Base-by-base conservation (phyloP, 2,113 vertebrate genomes). In the Bufo gargarizans region DNA sequence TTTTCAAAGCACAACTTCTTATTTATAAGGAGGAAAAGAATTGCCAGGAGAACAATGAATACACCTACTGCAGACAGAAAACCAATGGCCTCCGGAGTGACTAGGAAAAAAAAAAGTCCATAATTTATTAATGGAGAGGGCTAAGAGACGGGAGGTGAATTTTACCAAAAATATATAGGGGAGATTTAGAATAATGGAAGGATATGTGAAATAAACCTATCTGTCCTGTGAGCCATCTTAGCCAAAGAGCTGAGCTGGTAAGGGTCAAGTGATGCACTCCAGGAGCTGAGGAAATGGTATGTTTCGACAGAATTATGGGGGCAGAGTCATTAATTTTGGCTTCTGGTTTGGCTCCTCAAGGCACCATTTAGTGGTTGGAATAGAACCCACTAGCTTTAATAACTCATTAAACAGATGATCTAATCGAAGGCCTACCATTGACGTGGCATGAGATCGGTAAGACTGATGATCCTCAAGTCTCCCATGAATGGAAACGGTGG, bases 11-110 rank as follows among this genome's bases (percentile, higher is more conserved):
- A 97, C 88, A 97, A 91, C 91, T 97, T 97, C 93, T 97, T 97
- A 91, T 95, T 97, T 95, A 96, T 96, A 92, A 96, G 96, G 93
- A 97, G 94, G 91, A 96, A 96, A 84, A 97, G 94, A 82, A 97
- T 90, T 4, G 95, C 94, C 91, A 97, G 91, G 43, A 97, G 91
- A 77, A 96, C 91, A 74, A 97, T 91, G 88, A 97, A 96, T 90
- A 96, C 92, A 65, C 95, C 96, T 86, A 94, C 92, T 0, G 95
- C 96, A 11, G 96, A 96, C 81, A 97, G 93, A 94, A 97, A 95
- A 43, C 93, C 94, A 78, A 94, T 16, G 0, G 96, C 93, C 92
- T 96, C 96, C 7, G 96, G 94, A 83, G 87, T 89, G 56, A 89
- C 87, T 89, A 55, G 65, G 55, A 77, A 45, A 76, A 9, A 43